These are phyloP conservation scores for Lates calcarifer DNA, from an alignment of 2,113 vertebrate genomes.

Conservation along the genomic window DNA sequence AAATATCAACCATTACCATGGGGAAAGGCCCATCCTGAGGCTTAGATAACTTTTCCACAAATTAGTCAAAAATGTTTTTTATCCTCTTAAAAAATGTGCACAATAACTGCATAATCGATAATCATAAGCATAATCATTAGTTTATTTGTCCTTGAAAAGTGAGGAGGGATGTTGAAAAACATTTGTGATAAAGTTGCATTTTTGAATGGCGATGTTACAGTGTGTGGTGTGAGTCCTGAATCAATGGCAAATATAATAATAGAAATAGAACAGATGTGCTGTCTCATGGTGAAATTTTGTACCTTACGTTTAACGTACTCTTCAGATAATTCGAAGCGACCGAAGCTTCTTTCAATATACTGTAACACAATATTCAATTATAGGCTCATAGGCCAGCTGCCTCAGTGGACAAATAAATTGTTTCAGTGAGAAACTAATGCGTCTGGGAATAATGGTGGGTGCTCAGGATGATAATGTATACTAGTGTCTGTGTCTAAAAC, in stretches of 20 bases:
- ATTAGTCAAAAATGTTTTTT: neutral
- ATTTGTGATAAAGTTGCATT: neutral
- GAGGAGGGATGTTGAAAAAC: neutral
- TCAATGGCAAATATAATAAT: neutral
- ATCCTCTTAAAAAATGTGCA: neutral
- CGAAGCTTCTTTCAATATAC: conserved; percentile 29
- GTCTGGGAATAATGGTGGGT: conserved; percentile 53
- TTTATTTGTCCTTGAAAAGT: neutral
- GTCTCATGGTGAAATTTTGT: conserved; percentile 5
- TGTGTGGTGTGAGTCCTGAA: neutral
- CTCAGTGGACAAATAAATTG: conserved; percentile 58
- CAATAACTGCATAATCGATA: neutral
- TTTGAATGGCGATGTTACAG: neutral
- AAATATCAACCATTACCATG: neutral
- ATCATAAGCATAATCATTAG: too few relatives aligned
- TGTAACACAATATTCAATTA: conserved; percentile 63
- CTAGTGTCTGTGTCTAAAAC: conserved; percentile 72
- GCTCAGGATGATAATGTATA: conserved; percentile 68
- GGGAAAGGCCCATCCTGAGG: neutral
- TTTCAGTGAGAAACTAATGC: conserved; percentile 60
- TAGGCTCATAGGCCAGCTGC: conserved; percentile 42
- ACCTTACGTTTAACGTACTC: neutral
- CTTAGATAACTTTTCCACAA: neutral
- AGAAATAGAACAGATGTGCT: conserved; percentile 1
- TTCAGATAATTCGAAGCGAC: conserved; percentile 23